These are phyloP conservation scores for Lethrus apterus DNA, from an alignment of 1,140 invertebrate species.

Conservation along the genomic window DNA sequence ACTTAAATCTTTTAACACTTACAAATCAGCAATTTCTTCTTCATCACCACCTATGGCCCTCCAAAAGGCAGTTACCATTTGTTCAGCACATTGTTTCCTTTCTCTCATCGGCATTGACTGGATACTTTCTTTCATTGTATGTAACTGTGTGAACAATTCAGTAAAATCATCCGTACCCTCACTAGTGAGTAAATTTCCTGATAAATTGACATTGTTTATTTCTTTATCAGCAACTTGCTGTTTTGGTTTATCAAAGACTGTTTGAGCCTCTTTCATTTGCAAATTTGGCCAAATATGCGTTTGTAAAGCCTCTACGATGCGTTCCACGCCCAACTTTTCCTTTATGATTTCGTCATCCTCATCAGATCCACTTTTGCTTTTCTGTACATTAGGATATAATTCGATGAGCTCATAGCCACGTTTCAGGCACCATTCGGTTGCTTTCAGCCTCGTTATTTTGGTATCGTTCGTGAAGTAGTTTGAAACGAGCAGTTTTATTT, in stretches of 20 bases:
- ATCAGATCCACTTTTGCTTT: slow-evolving; percentile 44
- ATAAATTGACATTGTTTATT: slow-evolving; percentile 18
- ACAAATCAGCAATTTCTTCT: slow-evolving; percentile 53
- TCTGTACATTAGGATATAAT: slow-evolving; percentile 48
- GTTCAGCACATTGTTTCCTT: slow-evolving; percentile 64
- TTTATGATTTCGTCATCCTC: slow-evolving; percentile 54
- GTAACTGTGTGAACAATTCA: slow-evolving; percentile 55
- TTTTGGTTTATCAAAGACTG: slow-evolving; percentile 5
- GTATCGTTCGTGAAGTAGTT: slow-evolving; percentile 36
- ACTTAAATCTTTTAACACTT: too few species aligned
- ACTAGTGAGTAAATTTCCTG: slow-evolving; percentile 43
- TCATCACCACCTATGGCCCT: slow-evolving; percentile 68
- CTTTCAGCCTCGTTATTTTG: slow-evolving; percentile 32
- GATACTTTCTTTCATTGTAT: slow-evolving; percentile 62
- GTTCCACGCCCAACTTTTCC: slow-evolving; percentile 59
- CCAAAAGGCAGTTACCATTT: slow-evolving; percentile 73
- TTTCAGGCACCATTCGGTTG: slow-evolving; percentile 40
- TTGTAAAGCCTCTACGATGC: slow-evolving; percentile 68
- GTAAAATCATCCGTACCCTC: slow-evolving; percentile 50
- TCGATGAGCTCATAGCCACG: slow-evolving; percentile 65
- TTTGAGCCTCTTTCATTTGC: slow-evolving; percentile 52
- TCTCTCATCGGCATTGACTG: slow-evolving; percentile 53
- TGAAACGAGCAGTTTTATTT: slow-evolving; percentile 38
- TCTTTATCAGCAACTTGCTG: slow-evolving; percentile 1
- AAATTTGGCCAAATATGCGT: slow-evolving; percentile 73